Percentiles rank a stretch among this genome's conserved stretches.
These are phyloP conservation scores for Diaphora mendica DNA, from an alignment of 2,888 invertebrate genomes.

Conservation along the genomic window DNA sequence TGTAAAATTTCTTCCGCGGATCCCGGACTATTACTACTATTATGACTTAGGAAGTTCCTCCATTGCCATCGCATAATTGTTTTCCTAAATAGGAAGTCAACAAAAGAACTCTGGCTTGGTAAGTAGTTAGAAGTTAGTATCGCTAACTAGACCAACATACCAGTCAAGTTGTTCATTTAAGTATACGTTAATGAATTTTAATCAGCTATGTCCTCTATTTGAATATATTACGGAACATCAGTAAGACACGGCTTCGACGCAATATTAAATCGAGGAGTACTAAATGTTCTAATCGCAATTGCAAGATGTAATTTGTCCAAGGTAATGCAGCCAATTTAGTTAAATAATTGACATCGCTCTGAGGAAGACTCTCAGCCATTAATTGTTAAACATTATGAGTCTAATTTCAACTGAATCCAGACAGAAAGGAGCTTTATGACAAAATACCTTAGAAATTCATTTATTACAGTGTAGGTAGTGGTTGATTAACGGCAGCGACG, in stretches of 20 bases:
- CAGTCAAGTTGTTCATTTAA: not conserved
- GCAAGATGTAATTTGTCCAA: conserved; percentile 25
- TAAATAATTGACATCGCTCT: not conserved
- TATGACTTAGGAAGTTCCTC: too few species aligned
- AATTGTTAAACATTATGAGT: not conserved
- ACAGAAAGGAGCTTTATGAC: not conserved
- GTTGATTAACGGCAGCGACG: not conserved
- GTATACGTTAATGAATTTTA: not conserved
- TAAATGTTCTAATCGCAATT: conserved; percentile 18
- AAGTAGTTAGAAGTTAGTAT: not conserved
- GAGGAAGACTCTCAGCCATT: not conserved
- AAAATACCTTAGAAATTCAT: not conserved
- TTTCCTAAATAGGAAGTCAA: not conserved
- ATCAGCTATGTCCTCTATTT: too few species aligned
- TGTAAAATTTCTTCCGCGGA: too few species aligned
- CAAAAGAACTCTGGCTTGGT: not conserved
- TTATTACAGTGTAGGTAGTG: not conserved
- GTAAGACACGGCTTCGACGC: conserved; percentile 14
- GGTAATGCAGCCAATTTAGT: conserved; percentile 4
- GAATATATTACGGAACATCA: not conserved
- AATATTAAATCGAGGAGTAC: conserved; percentile 13
- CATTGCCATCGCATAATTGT: too few species aligned
- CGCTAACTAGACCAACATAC: not conserved
- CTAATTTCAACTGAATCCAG: not conserved
- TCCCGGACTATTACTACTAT: too few species aligned